Evolutionary conservation across 1,140 invertebrate species (phyloP), one percentile per base, ranked within the genome.

Genomic region (Lasioglossum baleicum): DNA sequence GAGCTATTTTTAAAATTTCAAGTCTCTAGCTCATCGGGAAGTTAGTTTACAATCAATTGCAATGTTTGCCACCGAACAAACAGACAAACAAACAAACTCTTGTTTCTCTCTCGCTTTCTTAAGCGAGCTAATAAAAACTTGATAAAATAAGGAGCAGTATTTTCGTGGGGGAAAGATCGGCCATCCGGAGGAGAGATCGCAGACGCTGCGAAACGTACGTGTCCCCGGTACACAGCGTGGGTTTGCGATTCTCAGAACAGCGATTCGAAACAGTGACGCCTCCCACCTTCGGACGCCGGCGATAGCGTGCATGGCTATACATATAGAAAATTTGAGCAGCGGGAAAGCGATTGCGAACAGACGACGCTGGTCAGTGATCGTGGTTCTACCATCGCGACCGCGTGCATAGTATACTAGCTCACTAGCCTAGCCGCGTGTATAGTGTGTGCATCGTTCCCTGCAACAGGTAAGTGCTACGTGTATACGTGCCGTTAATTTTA

Each of bases 401-500:
- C n/a, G 56, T 58, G n/a, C 20, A 7, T 58, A 20, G 26, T 26
- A 26, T 26, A 35, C 35, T 35, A 4, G 35, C 5, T 5, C 35
- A 35, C 35, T 1, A 35, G 35, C 2, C 35, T 5, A 35, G 35
- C 5, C 26, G 26, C 31, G 31, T 64, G 13, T 40, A 64, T 2
- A 44, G n/a, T 66, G 8, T 20, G n/a, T 40, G 15, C 13, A 42
- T 35, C 11, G 2, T 17, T 26, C 26, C 17, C 15, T 44, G 20
- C 56, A 79, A 79, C 48, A 84, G 75, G 83, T 84, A 75, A 3
- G 35, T 35, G 5, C 2, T 35, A 3, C 2, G 60, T 77, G 10
- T 2, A 2, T 13, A 60, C 1, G 0, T 61, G 67, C 13, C 17
- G 13, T 17, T 51, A 51, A 13, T 22, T 26, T 7, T 31, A 68